Base-by-base conservation (phyloP, 1,140 invertebrate genomes). In the Heliconius hewitsoni region DNA sequence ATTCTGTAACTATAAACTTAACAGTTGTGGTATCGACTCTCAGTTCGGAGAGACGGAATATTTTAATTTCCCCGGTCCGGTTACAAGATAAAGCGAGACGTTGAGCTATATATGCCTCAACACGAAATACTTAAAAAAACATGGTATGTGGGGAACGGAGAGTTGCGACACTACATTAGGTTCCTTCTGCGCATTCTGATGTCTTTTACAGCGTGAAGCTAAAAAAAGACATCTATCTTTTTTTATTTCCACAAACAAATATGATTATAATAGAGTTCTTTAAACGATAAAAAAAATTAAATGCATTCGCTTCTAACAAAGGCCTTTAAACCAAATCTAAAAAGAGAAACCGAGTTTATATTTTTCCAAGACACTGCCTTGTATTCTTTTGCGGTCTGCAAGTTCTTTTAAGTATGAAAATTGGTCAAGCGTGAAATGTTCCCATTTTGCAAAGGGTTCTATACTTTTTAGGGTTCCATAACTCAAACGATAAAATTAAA, bases 301-400 rank as follows among this genome's bases (percentile, higher is more conserved):
- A 57, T 57, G 55, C 55, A 57, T 57, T 23, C n/a, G 55, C 55
- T 57, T 3, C 9, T 23, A 57, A 57, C 55, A 57, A 57, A 57
- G 55, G n/a, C 55, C 52, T 55, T 57, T 57, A 57, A 57, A 57
- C n/a, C 55, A 23, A 57, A 57, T 23, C n/a, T 57, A 57, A 57
- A 57, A 57, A n/a, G n/a, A 57, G 55, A 57, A 57, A 57, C 55
- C 19, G 55, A 57, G 55, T 23, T 57, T 23, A 57, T 57, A 57
- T 57, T 57, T 57, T 57, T 57, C 55, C 55, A 57, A 57, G 55
- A 57, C 55, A 57, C 55, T 57, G 55, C 55, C 55, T 57, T 57
- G 55, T 57, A 57, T 57, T 57, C 55, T 57, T 57, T 57, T 57
- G 55, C 19, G n/a, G 19, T 23, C n/a, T 23, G 55, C 55, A 57